Evolutionary conservation across 1,140 invertebrate genomes (phyloP).

Genomic region (Pogonomyrmex barbatus): DNA sequence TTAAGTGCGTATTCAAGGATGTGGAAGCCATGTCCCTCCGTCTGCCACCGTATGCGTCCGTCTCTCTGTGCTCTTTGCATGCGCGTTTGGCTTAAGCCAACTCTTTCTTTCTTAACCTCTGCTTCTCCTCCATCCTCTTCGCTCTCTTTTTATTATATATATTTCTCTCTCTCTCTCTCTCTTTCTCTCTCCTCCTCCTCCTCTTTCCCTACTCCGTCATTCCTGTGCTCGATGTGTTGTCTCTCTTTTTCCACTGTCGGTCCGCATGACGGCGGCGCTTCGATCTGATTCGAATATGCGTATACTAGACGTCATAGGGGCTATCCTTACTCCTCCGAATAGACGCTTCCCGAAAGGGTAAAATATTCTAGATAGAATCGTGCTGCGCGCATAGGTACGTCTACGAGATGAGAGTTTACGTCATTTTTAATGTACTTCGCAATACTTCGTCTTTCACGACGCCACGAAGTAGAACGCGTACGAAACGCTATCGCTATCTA

Average conservation of each 20-base stretch:
- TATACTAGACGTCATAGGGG: conserved; percentile 29
- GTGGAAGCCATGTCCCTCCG: conserved; percentile 68
- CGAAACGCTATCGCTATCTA: neutral
- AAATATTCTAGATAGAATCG: neutral
- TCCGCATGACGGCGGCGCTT: conserved; percentile 35
- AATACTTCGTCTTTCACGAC: neutral
- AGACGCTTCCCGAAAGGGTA: neutral
- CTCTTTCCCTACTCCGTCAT: conserved; percentile 12
- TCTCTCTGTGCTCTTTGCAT: conserved; percentile 62
- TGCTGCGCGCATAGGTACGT: neutral
- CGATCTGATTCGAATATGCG: conserved; percentile 60
- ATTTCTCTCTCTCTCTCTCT: conserved; percentile 16
- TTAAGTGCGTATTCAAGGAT: conserved; percentile 74
- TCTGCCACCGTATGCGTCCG: conserved; percentile 57
- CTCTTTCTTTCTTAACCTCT: conserved; percentile 61
- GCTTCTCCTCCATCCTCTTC: conserved; percentile 45
- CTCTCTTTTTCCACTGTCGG: conserved; percentile 36
- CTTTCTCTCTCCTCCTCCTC: neutral
- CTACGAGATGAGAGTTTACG: neutral
- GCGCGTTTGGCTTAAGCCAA: conserved; percentile 42
- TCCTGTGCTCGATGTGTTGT: neutral
- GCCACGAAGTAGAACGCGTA: neutral
- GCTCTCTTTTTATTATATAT: conserved; percentile 40
- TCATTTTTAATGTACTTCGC: neutral
- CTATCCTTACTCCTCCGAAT: neutral